phyloP scores from a whole-genome alignment of 1,140 invertebrate genomes.

The Dendrolimus kikuchii region DNA sequence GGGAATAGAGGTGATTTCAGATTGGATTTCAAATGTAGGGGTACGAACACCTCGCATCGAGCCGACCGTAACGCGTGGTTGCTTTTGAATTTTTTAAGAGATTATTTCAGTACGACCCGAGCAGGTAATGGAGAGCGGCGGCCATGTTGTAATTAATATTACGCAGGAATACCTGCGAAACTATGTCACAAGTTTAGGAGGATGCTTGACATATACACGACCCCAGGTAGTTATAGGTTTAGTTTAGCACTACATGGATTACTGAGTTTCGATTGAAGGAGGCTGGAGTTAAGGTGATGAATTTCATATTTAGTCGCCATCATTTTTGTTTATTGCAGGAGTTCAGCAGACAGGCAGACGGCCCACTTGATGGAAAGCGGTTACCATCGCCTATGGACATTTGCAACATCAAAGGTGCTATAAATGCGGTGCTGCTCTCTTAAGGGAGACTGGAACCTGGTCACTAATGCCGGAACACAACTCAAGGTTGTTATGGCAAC shows the following conservation, averaged over 20 bases:
- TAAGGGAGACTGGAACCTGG: no score
- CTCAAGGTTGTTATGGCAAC: no score
- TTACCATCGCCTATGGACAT: no score
- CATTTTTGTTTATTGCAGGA: no score
- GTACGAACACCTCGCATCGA: conserved; percentile 22
- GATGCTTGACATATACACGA: not conserved
- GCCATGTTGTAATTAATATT: conserved; percentile 30
- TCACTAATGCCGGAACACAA: no score
- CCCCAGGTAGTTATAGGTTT: not conserved
- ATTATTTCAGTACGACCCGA: conserved; percentile 40
- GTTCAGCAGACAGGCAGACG: no score
- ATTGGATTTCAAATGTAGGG: conserved; percentile 8
- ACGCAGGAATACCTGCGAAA: conserved; percentile 7
- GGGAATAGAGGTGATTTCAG: conserved; percentile 10
- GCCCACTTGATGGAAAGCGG: no score
- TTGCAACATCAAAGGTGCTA: no score
- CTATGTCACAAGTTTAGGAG: conserved; percentile 18
- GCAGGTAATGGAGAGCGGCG: conserved; percentile 30
- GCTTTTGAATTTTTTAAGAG: conserved; percentile 55
- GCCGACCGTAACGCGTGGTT: conserved; percentile 27
- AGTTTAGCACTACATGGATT: not conserved
- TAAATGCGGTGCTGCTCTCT: no score
- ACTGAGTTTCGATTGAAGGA: no score
- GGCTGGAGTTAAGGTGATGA: no score
- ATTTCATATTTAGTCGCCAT: no score